Percentiles rank a stretch among this genome's conserved stretches.
Evolutionary conservation across 2,113 vertebrate genomes (phyloP).

Genomic region (Eidolon helvum): DNA sequence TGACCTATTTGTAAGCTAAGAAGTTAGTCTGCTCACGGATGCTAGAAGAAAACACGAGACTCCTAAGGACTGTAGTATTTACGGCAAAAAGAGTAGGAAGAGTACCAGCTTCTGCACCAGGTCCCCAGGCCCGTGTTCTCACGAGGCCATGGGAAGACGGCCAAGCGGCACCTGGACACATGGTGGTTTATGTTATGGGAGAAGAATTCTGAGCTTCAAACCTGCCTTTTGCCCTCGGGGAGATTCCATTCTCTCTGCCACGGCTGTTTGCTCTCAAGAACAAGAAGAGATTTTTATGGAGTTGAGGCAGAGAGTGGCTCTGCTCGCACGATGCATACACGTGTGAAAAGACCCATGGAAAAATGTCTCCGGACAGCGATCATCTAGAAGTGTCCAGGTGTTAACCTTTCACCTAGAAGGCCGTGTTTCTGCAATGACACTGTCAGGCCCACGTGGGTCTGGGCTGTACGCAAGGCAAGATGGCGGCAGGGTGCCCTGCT

Average conservation of each 20-base stretch:
- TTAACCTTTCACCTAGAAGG: background rate
- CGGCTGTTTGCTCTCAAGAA: background rate
- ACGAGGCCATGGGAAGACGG: background rate
- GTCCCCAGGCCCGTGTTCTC: fast-evolving
- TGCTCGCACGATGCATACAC: background rate
- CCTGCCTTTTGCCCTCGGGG: background rate
- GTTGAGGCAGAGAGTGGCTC: background rate
- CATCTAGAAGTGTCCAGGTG: background rate
- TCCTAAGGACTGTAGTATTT: background rate
- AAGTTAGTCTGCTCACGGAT: background rate
- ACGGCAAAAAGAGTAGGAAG: background rate
- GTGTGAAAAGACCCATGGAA: background rate
- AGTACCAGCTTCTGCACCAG: fast-evolving
- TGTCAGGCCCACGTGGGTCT: background rate
- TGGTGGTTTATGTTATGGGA: background rate
- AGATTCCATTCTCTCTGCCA: background rate
- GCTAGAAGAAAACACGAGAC: background rate
- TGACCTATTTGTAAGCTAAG: background rate
- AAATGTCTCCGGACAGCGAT: background rate
- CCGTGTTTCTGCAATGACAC: background rate
- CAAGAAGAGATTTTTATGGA: background rate
- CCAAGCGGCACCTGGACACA: no score
- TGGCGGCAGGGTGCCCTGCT: background rate
- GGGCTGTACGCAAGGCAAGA: background rate
- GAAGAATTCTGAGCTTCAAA: background rate